phyloP scores from a whole-genome alignment of 2,888 invertebrate genomes.

The Hemaris fuciformis region DNA sequence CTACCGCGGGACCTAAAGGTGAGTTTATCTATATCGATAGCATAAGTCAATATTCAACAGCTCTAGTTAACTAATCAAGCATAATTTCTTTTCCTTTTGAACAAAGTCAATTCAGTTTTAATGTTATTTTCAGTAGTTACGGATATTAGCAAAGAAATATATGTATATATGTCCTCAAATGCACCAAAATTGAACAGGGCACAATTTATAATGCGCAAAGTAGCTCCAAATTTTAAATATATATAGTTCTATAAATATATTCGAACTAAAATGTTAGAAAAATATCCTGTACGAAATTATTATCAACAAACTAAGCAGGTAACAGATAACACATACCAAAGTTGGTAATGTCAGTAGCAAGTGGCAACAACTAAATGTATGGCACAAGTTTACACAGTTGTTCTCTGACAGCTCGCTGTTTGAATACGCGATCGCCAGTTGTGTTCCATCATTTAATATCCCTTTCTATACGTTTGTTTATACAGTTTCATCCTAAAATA shows the following conservation, averaged over 20 bases:
- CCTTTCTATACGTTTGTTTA: conserved; percentile 39
- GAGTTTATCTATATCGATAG: conserved; percentile 23
- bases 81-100: too few relatives aligned
- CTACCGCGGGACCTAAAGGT: conserved; percentile 39
- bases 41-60: background rate
- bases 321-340: background rate
- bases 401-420: conserved; percentile 40
- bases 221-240: too few relatives aligned
- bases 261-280: too few relatives aligned
- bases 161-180: too few relatives aligned
- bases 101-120: too few relatives aligned
- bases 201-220: too few relatives aligned
- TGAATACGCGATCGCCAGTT: conserved; percentile 48
- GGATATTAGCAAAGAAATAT: too few relatives aligned
- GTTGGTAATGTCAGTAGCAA: background rate
- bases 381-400: conserved; percentile 53
- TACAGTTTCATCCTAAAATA: conserved; percentile 15
- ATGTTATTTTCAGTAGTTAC: too few relatives aligned
- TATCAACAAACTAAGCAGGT: background rate
- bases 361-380: background rate
- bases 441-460: conserved; percentile 39
- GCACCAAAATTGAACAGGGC: too few relatives aligned
- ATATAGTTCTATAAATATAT: too few relatives aligned
- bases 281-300: background rate
- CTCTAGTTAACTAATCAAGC: too few relatives aligned